Percentiles rank a stretch among this genome's conserved stretches.
Evolutionary conservation across 2,113 vertebrate species (phyloP).

Genomic region (Pterocles orientalis): DNA sequence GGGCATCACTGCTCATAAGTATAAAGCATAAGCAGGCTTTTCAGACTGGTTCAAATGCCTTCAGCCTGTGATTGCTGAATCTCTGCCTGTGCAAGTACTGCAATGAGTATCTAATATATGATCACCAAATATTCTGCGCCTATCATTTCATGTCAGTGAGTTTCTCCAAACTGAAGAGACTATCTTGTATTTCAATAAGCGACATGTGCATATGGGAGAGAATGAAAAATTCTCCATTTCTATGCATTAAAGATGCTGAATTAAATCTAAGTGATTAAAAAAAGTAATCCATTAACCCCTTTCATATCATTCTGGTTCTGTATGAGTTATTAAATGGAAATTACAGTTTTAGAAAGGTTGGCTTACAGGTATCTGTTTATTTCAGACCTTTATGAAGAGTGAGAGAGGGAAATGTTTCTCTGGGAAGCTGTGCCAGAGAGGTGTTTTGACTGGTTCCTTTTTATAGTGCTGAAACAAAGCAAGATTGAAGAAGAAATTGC

Average conservation of each 20-base stretch:
- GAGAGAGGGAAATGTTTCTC: not conserved
- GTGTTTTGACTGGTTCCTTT: not conserved
- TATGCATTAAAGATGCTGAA: not conserved
- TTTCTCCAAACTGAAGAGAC: not conserved
- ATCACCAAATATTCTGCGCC: not conserved
- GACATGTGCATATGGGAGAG: not conserved
- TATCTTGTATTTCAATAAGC: not conserved
- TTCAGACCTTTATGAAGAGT: not conserved
- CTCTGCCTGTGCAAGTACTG: not conserved
- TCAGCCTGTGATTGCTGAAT: not conserved
- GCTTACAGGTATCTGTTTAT: not conserved
- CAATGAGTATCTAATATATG: not conserved
- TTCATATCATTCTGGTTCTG: not conserved
- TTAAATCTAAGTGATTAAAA: not conserved
- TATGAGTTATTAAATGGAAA: conserved; percentile 11
- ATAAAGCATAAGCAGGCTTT: not conserved
- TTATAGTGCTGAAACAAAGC: not conserved
- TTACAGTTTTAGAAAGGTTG: not conserved
- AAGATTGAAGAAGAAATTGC: not conserved
- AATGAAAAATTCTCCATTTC: not conserved
- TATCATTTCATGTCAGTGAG: not conserved
- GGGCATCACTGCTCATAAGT: not conserved
- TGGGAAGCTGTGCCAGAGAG: not conserved
- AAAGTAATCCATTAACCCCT: not conserved
- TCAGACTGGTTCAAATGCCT: not conserved